These are phyloP conservation scores for Epiblema foenella DNA, from an alignment of 2,888 invertebrate species.

Conservation along the genomic window DNA sequence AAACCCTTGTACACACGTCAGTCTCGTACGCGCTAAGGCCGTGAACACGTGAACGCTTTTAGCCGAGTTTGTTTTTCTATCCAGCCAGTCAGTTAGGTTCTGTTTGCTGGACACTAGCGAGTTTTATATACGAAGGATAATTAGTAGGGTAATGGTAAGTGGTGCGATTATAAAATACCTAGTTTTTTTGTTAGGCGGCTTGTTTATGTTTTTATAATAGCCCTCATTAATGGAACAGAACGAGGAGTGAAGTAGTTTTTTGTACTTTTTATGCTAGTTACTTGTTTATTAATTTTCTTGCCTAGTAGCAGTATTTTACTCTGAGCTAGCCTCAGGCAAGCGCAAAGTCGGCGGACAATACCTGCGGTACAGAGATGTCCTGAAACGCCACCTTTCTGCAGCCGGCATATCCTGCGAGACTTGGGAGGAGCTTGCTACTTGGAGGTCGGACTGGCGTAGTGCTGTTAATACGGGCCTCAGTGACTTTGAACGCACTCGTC, in stretches of 20 bases:
- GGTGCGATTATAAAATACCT: constrained; percentile 35
- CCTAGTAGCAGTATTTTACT: not conserved
- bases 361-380: too few relatives aligned
- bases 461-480: too few relatives aligned
- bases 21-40: constrained; percentile 27
- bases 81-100: constrained; percentile 21
- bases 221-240: not conserved
- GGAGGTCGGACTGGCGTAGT: too few relatives aligned
- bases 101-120: constrained; percentile 32
- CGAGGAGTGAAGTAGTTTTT: not conserved
- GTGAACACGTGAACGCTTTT: constrained; percentile 45
- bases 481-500: too few relatives aligned
- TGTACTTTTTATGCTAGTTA: not conserved
- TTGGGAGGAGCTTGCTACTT: too few relatives aligned
- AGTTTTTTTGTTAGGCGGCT: constrained; percentile 8
- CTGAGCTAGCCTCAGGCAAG: too few relatives aligned
- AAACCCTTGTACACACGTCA: constrained; percentile 25
- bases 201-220: constrained; percentile 14
- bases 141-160: constrained; percentile 37
- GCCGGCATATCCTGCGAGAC: too few relatives aligned
- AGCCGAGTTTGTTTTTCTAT: constrained; percentile 31
- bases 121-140: constrained; percentile 36
- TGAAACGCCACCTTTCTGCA: too few relatives aligned
- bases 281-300: not conserved
- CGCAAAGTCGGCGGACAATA: too few relatives aligned